These are phyloP conservation scores for Mythimna loreyi DNA, from an alignment of 2,888 invertebrate species.

Conservation along the genomic window DNA sequence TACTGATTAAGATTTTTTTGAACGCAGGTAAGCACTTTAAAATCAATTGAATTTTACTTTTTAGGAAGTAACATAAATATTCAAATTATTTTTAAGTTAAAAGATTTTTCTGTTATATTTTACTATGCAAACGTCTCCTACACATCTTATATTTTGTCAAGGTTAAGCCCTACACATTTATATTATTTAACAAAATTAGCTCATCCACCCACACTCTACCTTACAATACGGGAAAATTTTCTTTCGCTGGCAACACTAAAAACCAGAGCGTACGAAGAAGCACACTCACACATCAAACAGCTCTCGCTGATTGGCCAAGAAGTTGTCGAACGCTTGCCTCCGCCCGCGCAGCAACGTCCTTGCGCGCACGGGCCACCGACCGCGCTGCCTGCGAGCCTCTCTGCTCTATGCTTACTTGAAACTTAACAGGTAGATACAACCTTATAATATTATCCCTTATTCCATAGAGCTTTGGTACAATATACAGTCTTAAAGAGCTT, in stretches of 20 bases:
- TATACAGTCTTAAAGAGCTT: neutral
- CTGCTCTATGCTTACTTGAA: slow-evolving; percentile 66
- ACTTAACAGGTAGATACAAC: slow-evolving; percentile 67
- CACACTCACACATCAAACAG: slow-evolving; percentile 63
- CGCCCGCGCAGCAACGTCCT: slow-evolving; percentile 90
- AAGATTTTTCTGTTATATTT: no score
- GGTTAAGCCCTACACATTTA: neutral
- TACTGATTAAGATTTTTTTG: no score
- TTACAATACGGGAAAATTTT: neutral
- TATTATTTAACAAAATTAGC: neutral
- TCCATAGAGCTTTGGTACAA: slow-evolving; percentile 19
- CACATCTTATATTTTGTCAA: no score
- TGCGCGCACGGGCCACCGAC: slow-evolving; percentile 87
- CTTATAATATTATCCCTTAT: slow-evolving; percentile 41
- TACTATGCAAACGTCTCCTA: no score
- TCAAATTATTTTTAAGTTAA: no score
- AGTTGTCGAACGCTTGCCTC: slow-evolving; percentile 77
- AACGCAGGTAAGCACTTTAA: no score
- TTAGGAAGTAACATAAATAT: no score
- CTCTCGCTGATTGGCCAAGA: slow-evolving; percentile 75
- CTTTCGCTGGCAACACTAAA: slow-evolving; percentile 65
- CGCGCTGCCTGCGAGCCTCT: slow-evolving; percentile 76
- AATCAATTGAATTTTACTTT: no score
- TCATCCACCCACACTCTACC: neutral
- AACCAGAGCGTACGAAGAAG: slow-evolving; percentile 65